Percentiles rank a stretch among this genome's conserved stretches.
Evolutionary conservation across 2,888 invertebrate genomes (phyloP).

Genomic region (Phyto melanocephala): DNA sequence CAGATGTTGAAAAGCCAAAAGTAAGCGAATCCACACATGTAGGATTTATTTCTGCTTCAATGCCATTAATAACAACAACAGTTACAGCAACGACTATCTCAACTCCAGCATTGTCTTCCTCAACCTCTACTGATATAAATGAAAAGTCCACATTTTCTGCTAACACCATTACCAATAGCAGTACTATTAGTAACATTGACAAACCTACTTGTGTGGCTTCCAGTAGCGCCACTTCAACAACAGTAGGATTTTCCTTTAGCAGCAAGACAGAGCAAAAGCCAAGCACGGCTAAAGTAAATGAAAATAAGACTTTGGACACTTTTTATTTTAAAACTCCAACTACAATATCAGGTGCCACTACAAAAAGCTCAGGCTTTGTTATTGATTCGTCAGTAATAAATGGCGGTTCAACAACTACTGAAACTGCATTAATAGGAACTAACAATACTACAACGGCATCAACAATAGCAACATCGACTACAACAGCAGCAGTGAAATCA

Average conservation of each 20-base stretch:
- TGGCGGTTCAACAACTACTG: neutral
- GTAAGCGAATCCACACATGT: conserved; percentile 21
- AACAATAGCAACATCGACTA: conserved; percentile 23
- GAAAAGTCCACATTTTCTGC: conserved; percentile 67
- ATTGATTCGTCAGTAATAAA: conserved; percentile 37
- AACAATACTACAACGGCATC: conserved; percentile 33
- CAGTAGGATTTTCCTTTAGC: conserved; percentile 65
- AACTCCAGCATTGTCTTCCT: conserved; percentile 38
- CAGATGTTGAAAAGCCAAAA: conserved; percentile 23
- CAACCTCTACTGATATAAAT: conserved; percentile 38
- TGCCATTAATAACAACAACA: neutral
- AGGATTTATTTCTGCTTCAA: conserved; percentile 43
- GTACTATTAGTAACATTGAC: conserved; percentile 36
- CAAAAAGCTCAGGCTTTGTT: conserved; percentile 30
- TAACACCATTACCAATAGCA: conserved; percentile 19
- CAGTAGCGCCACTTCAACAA: conserved; percentile 53
- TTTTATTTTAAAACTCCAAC: conserved; percentile 62
- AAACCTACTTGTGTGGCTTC: conserved; percentile 48
- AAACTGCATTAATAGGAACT: conserved; percentile 14
- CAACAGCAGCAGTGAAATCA: conserved; percentile 64
- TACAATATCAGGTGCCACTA: conserved; percentile 1
- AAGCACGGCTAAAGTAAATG: neutral
- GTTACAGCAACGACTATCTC: conserved; percentile 20
- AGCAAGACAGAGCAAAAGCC: conserved; percentile 15
- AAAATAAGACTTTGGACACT: conserved; percentile 27